These are phyloP conservation scores for Caenorhabditis uteleia DNA, from an alignment of 2,888 invertebrate species.

Conservation along the genomic window DNA sequence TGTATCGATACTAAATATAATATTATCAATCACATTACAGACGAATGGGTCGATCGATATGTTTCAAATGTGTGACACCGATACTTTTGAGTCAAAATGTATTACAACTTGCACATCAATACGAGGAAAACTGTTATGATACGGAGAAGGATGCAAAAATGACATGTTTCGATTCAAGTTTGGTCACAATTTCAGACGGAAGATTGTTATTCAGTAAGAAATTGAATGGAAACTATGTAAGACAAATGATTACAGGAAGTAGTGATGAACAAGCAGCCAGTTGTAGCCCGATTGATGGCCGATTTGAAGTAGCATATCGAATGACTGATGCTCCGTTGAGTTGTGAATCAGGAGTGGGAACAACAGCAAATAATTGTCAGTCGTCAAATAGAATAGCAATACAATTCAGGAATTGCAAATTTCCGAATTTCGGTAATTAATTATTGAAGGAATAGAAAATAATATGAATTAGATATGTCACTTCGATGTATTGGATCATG, in stretches of 20 bases:
- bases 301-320: conserved; percentile 47
- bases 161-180: conserved; percentile 51
- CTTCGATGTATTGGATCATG: conserved; percentile 51
- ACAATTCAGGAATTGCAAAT: conserved; percentile 54
- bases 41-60: conserved; percentile 54
- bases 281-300: conserved; percentile 53
- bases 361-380: conserved; percentile 51
- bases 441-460: background rate
- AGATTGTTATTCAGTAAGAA: conserved; percentile 48
- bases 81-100: conserved; percentile 51
- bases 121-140: conserved; percentile 54
- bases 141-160: conserved; percentile 45
- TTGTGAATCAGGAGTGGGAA: conserved; percentile 43
- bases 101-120: conserved; percentile 57
- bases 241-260: conserved; percentile 12
- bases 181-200: conserved; percentile 50
- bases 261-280: conserved; percentile 41
- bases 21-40: conserved; percentile 5
- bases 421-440: conserved; percentile 52
- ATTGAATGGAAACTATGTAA: too few species aligned
- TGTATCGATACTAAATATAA: conserved; percentile 9
- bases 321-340: conserved; percentile 44
- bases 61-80: conserved; percentile 59
- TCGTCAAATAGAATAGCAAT: conserved; percentile 35
- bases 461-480: conserved; percentile 36